Evolutionary conservation across 2,888 invertebrate species (phyloP).

Genomic region (Rosalia funebris): DNA sequence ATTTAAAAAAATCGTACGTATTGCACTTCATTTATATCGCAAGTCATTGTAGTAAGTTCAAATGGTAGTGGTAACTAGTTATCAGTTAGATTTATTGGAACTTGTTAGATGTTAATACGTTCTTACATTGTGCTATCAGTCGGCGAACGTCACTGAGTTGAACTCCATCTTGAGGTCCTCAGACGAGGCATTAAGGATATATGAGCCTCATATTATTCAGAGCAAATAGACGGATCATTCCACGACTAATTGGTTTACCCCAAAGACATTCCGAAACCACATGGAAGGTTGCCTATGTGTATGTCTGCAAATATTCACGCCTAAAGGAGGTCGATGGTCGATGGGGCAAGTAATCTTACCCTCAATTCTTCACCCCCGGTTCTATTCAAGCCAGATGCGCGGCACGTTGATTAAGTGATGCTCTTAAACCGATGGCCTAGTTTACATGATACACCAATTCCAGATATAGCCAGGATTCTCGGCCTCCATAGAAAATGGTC

Average conservation of each 20-base stretch:
- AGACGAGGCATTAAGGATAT: background rate
- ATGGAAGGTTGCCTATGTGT: background rate
- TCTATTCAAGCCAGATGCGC: slow-evolving; percentile 37
- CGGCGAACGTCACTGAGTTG: no score
- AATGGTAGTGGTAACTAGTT: no score
- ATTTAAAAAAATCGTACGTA: no score
- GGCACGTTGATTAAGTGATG: slow-evolving; percentile 51
- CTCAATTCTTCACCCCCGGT: slow-evolving; percentile 15
- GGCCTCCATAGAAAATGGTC: slow-evolving; percentile 36
- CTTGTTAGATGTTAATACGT: no score
- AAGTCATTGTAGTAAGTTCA: no score
- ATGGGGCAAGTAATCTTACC: slow-evolving; percentile 24
- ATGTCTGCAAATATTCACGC: slow-evolving; percentile 2
- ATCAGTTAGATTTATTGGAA: no score
- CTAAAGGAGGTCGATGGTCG: slow-evolving; percentile 10
- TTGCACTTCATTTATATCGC: no score
- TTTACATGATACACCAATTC: slow-evolving; percentile 53
- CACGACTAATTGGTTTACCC: background rate
- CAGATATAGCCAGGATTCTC: slow-evolving; percentile 46
- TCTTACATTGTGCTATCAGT: no score
- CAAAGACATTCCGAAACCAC: slow-evolving; percentile 8
- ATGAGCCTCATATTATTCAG: background rate
- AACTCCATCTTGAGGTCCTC: no score
- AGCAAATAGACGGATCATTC: slow-evolving; percentile 7
- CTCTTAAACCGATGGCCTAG: slow-evolving; percentile 51